Conservation (phyloP, 2,113 vertebrate species). For the Pomatorhinus ruficollis region DNA sequence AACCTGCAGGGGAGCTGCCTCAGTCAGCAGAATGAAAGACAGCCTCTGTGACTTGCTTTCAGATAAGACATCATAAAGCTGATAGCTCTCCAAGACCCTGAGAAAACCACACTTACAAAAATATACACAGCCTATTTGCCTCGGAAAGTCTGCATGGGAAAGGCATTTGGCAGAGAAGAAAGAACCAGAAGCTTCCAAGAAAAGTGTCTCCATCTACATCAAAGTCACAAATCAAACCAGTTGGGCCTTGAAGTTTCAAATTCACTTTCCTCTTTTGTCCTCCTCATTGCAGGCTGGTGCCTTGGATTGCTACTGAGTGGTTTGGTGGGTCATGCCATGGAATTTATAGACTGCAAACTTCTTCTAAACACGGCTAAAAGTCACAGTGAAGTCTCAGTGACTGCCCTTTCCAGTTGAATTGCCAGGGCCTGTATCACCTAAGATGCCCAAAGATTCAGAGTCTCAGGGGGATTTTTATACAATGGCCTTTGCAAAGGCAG, state of each 20-base stretch:
- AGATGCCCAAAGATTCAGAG: not conserved
- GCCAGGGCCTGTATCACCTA: not conserved
- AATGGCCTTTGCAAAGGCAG: not conserved
- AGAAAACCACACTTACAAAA: conserved; percentile 64
- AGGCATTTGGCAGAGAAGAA: conserved; percentile 36
- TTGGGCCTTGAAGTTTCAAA: conserved; percentile 7
- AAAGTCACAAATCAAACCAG: conserved; percentile 38
- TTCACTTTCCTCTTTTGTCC: conserved; percentile 48
- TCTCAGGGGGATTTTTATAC: not conserved
- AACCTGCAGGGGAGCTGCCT: conserved; percentile 16
- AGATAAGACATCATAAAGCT: conserved; percentile 51
- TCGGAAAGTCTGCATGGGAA: not conserved
- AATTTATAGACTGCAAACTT: not conserved
- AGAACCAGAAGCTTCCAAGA: conserved; percentile 31
- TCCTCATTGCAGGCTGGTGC: conserved; percentile 38
- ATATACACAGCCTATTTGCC: conserved; percentile 22
- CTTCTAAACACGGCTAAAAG: not conserved
- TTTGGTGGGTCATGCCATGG: not conserved
- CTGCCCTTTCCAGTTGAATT: not conserved
- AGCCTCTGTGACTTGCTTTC: conserved; percentile 22
- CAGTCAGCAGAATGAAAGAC: conserved; percentile 48
- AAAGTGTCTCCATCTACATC: not conserved
- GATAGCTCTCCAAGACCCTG: conserved; percentile 55
- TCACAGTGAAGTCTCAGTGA: not conserved
- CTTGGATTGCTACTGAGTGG: not conserved